Evolutionary conservation across 2,113 vertebrate species (phyloP), one percentile per base, ranked within the genome.

Genomic region (Maccullochella peelii): DNA sequence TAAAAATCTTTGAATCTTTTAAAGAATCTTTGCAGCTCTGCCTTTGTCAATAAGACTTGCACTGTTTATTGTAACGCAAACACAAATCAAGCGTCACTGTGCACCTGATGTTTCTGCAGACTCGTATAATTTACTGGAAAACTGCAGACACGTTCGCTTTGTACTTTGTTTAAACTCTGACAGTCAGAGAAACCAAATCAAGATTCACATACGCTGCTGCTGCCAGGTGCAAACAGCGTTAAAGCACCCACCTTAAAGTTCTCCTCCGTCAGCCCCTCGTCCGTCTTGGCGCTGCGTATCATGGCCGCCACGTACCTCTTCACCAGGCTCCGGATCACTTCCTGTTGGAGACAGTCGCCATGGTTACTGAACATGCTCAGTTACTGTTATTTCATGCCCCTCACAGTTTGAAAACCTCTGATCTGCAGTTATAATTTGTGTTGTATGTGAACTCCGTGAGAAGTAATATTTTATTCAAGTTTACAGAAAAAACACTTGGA

Each of bases 201-300:
- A 50, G 49, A 50, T 50, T 50, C 44, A 47, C 6, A 50, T 7
- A 18, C 1, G 4, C 14, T 49, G 14, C 14, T 49, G 14, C 15
- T 49, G 14, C 1, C 10, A 3, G 40, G 40, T 11, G 40, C 11
- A 52, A 23, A 52, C 49, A 18, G 6, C 16, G 16, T 30, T 30
- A 15, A 27, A 20, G 25, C 0, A 61, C 88, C 91, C 85, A 99
- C 98, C 97, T 99, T 99, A 75, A 99, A 99, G 83, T 99, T 99
- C 91, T 99, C 98, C 94, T 99, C 98, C 0, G 98, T 99, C 89
- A 99, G 94, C 1, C 98, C 98, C 87, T 99, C 98, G 0, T 97
- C 98, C 30, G 97, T 98, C 96, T 99, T 99, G 73, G 97, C 97
- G 86, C 97, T 99, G 90, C 98, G 96, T 86, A 99, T 98, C 98